Percentiles rank a stretch among this genome's conserved stretches.
phyloP scores from a whole-genome alignment of 2,888 invertebrate genomes.

The Lasioglossum pauxillum region DNA sequence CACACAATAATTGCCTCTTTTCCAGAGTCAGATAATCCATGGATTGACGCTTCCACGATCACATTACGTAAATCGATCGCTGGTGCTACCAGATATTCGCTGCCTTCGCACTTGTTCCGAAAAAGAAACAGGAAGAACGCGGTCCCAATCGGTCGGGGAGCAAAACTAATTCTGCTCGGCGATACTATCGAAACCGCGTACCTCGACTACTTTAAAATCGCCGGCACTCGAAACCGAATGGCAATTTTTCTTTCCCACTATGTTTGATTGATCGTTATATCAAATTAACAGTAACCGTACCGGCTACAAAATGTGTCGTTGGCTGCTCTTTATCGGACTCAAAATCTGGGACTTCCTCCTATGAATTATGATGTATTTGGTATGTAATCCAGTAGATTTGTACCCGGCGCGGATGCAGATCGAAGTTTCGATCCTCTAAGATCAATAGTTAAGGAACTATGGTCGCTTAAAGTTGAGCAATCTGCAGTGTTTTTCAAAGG shows the following conservation, averaged over 20 bases:
- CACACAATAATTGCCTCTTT: slow-evolving; percentile 72
- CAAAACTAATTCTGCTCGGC: background rate
- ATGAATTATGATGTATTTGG: too few species aligned
- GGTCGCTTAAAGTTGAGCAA: too few species aligned
- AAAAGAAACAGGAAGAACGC: slow-evolving; percentile 11
- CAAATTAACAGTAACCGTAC: background rate
- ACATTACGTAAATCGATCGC: slow-evolving; percentile 73
- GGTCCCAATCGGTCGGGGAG: background rate
- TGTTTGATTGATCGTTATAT: background rate
- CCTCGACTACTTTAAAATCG: background rate
- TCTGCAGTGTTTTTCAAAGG: too few species aligned
- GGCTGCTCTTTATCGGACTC: too few species aligned
- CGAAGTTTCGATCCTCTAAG: too few species aligned
- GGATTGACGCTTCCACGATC: slow-evolving; percentile 71
- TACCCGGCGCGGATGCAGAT: too few species aligned
- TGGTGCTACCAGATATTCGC: slow-evolving; percentile 14
- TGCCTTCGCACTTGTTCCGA: slow-evolving; percentile 12
- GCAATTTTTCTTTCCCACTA: background rate
- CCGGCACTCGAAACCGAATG: background rate
- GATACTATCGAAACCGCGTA: background rate
- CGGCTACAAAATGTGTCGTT: too few species aligned
- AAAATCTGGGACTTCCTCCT: too few species aligned
- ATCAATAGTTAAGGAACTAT: too few species aligned
- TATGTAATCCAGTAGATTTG: too few species aligned
- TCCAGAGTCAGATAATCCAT: slow-evolving; percentile 75